Evolutionary conservation across 2,113 vertebrate genomes (phyloP).

Genomic region (Epinephelus moara): DNA sequence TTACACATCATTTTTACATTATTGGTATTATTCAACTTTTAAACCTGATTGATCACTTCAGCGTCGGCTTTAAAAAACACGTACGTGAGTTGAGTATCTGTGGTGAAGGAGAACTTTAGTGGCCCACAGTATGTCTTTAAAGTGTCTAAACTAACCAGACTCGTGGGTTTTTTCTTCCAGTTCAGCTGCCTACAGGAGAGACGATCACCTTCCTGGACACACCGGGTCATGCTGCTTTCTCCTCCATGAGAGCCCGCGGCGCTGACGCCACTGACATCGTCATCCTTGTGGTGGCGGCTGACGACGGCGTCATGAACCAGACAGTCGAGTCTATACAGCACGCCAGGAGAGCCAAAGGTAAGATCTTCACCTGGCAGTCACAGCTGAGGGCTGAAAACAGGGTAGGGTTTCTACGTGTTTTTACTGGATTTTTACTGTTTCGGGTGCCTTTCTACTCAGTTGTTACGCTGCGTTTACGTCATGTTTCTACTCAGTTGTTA

Average conservation of each 20-base stretch:
- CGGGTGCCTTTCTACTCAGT: not conserved
- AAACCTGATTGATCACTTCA: too few relatives aligned
- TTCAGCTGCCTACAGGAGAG: constrained; percentile 93
- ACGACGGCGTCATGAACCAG: constrained; percentile 98
- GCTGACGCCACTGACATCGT: constrained; percentile 93
- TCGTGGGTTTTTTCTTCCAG: constrained; percentile 73
- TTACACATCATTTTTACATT: too few relatives aligned
- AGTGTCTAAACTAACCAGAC: too few relatives aligned
- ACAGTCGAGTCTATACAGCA: constrained; percentile 95
- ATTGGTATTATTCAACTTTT: too few relatives aligned
- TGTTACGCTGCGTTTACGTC: not conserved
- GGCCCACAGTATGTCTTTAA: too few relatives aligned
- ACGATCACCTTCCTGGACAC: constrained; percentile 98
- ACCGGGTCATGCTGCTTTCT: constrained; percentile 96
- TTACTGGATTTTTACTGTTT: not conserved
- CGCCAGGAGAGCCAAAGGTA: constrained; percentile 90
- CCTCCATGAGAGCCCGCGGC: constrained; percentile 94
- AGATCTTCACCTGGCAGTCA: not conserved
- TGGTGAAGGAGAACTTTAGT: too few relatives aligned
- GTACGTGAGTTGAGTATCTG: too few relatives aligned
- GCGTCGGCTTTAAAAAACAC: too few relatives aligned
- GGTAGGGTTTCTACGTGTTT: not conserved
- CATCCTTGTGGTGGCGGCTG: constrained; percentile 94
- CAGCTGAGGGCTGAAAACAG: not conserved
- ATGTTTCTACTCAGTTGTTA: too few relatives aligned